Evolutionary conservation across 2,888 invertebrate species (phyloP), one percentile per base, ranked within the genome.

Genomic region (Leistus spinibarbis): DNA sequence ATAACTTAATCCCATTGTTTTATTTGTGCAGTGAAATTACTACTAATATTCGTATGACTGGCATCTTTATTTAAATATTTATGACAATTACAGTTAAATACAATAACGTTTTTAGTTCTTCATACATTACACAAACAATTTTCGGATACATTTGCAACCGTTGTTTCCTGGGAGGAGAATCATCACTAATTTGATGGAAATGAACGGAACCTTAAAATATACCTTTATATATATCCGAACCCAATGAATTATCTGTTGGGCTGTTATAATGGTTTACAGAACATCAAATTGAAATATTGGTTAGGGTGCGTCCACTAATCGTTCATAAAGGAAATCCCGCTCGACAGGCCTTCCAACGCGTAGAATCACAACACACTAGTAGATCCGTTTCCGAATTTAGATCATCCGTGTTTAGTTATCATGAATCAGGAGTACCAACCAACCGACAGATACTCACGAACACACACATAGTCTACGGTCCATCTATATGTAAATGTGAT

Each of bases 401-500:
- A 78, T 77, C 79, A 78, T 79, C 79, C 79, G 78, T 80, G 80
- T 80, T 79, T 78, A 79, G 80, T 79, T 80, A 79, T 80, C 80
- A 79, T 80, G 80, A 80, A 79, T 80, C 79, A 79, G 78, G 27
- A 22, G 19, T 60, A 60, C 60, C 60, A 60, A 60, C 60, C 22
- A 22, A 16, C 19, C 60, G 60, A 7, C 60, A 16, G 17, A 57
- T 16, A 57, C 57, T 19, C 57, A 57, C 57, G 10, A 19, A 20
- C 60, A 60, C 60, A 20, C n/a, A 54, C 13, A 17, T 17, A 16
- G 54, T 54, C 57, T 62, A 53, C 69, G 78, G 79, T 80, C 81
- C 79, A 81, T 81, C 81, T 81, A 81, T 81, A 81, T 81, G 81
- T 79, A 80, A 81, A 81, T 81, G 76, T 68, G 72, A 76, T 79